Evolutionary conservation across 1,140 invertebrate species (phyloP).

Genomic region (Chionoecetes opilio): DNA sequence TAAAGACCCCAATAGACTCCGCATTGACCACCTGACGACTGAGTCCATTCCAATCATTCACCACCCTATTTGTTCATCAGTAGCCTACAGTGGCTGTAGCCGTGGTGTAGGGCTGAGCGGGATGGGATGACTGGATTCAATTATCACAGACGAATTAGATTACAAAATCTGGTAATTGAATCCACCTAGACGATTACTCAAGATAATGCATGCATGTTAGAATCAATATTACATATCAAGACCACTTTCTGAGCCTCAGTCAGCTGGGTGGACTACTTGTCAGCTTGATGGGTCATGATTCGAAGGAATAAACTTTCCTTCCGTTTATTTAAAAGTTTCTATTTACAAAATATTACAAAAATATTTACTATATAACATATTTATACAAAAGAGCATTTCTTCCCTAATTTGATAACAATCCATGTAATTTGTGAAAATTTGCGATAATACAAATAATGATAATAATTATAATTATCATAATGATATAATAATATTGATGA

Average conservation of each 20-base stretch:
- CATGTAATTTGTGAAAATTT: background rate
- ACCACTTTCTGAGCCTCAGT: background rate
- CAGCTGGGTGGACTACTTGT: background rate
- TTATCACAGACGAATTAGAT: too few species aligned
- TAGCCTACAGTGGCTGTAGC: too few species aligned
- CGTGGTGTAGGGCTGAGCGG: too few species aligned
- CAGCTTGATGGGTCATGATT: background rate
- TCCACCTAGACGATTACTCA: too few species aligned
- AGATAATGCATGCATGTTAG: too few species aligned
- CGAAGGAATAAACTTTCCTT: background rate
- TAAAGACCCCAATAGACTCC: too few species aligned
- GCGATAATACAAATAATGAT: constrained; percentile 15
- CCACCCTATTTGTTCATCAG: too few species aligned
- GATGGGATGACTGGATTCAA: too few species aligned
- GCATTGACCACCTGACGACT: too few species aligned
- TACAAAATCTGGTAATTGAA: too few species aligned
- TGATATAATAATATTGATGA: constrained; percentile 44
- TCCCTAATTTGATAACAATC: constrained; percentile 38
- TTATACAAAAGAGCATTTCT: background rate
- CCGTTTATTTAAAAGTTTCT: constrained; percentile 22
- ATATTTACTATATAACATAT: constrained; percentile 15
- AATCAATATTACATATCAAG: too few species aligned
- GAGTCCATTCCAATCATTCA: too few species aligned
- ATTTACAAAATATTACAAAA: constrained; percentile 30
- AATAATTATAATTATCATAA: constrained; percentile 24